phyloP scores from a whole-genome alignment of 2,113 vertebrate genomes.

The Vulpes lagopus region DNA sequence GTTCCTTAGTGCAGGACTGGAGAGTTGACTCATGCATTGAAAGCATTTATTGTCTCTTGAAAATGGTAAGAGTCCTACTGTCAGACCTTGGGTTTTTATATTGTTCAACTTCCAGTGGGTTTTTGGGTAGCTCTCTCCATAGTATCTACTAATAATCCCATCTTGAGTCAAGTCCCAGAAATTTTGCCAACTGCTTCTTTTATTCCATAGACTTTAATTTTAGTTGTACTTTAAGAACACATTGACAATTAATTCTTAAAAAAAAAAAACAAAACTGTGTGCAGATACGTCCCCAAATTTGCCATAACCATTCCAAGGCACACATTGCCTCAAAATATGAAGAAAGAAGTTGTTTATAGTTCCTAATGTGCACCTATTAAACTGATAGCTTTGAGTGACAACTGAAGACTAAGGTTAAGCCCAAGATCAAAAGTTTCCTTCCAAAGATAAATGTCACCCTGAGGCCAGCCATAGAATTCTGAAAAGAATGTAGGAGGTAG shows the following conservation, averaged over 20 bases:
- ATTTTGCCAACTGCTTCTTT: background rate
- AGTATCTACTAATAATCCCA: background rate
- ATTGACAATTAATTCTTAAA: slow-evolving; percentile 31
- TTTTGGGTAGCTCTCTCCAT: slow-evolving; percentile 8
- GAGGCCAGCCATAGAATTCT: background rate
- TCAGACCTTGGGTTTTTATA: background rate
- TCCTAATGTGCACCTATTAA: background rate
- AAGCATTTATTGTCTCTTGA: background rate
- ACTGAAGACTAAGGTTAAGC: background rate
- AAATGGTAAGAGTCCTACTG: background rate
- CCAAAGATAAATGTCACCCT: background rate
- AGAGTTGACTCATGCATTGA: background rate
- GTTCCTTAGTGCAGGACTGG: background rate
- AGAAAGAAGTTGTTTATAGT: background rate
- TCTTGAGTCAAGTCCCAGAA: background rate
- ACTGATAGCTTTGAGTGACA: background rate
- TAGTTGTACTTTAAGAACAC: background rate
- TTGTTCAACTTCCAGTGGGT: background rate
- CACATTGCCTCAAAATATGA: background rate
- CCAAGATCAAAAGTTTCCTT: background rate
- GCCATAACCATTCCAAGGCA: background rate
- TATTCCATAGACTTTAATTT: slow-evolving; percentile 42
- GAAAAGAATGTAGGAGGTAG: background rate
- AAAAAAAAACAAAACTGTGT: background rate
- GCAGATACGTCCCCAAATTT: background rate